Conservation (phyloP, 2,888 invertebrate genomes). For the Gari tellinella region DNA sequence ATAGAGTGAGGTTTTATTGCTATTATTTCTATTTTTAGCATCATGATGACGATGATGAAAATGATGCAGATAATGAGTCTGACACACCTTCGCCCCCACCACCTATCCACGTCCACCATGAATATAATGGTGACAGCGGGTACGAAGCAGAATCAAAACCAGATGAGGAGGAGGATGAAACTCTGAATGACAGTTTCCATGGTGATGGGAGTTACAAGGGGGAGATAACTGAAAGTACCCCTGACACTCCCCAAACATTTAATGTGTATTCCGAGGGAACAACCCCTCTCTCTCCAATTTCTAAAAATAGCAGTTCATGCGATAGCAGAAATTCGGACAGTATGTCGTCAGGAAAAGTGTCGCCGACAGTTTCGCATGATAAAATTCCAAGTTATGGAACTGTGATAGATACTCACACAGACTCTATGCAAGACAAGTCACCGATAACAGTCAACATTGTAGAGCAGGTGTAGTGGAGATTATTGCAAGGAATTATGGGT, state of each 20-base stretch:
- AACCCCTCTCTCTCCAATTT: conserved; percentile 25
- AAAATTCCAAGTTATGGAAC: conserved; percentile 17
- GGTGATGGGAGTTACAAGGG: conserved; percentile 39
- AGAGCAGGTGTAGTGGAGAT: too few relatives aligned
- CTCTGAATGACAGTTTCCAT: conserved; percentile 47
- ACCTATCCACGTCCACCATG: conserved; percentile 30
- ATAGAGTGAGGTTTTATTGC: too few relatives aligned
- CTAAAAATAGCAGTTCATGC: conserved; percentile 21
- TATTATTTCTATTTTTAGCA: conserved; percentile 39
- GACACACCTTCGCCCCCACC: conserved; percentile 52
- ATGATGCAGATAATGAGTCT: conserved; percentile 62
- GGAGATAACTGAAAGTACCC: conserved; percentile 28
- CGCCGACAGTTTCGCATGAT: conserved; percentile 14
- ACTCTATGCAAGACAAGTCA: background rate
- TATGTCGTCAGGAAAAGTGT: conserved; percentile 15
- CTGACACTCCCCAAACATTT: conserved; percentile 27
- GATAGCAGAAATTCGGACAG: conserved; percentile 32
- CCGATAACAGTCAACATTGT: background rate
- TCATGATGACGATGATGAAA: conserved; percentile 59
- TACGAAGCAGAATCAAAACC: conserved; percentile 78
- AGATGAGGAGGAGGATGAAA: conserved; percentile 53
- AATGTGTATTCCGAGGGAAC: conserved; percentile 35
- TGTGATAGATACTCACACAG: conserved; percentile 5
- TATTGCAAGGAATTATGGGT: too few relatives aligned
- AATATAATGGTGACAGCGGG: conserved; percentile 78